Conservation (phyloP, 2,888 invertebrate genomes). For the Eupithecia tripunctaria region DNA sequence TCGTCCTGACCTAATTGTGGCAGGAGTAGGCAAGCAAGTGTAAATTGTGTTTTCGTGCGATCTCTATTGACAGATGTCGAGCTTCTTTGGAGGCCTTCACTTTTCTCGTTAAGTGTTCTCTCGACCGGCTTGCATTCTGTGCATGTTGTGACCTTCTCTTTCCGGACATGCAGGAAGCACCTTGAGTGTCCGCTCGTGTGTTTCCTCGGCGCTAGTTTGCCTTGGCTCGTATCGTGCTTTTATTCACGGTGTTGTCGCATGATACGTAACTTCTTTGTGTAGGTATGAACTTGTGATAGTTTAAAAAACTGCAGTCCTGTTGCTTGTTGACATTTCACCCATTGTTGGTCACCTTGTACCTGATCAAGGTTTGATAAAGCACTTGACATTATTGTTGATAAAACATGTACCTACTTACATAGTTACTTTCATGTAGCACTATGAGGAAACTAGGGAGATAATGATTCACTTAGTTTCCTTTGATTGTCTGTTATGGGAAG, state of each 20-base stretch:
- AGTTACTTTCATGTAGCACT: slow-evolving; percentile 62
- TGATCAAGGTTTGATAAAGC: slow-evolving; percentile 71
- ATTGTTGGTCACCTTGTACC: slow-evolving; percentile 79
- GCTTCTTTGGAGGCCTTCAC: slow-evolving; percentile 70
- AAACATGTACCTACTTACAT: slow-evolving; percentile 51
- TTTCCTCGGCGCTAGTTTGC: slow-evolving; percentile 78
- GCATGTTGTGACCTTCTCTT: slow-evolving; percentile 81
- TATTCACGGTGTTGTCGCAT: slow-evolving; percentile 67
- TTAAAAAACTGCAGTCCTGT: slow-evolving; percentile 57
- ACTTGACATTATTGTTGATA: slow-evolving; percentile 77
- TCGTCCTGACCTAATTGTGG: slow-evolving; percentile 73
- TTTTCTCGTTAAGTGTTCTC: slow-evolving; percentile 65
- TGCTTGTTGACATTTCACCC: slow-evolving; percentile 79
- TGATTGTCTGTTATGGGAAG: slow-evolving; percentile 51
- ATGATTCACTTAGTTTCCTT: slow-evolving; percentile 51
- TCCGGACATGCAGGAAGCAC: slow-evolving; percentile 84
- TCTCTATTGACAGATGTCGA: slow-evolving; percentile 71
- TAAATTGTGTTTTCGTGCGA: slow-evolving; percentile 58
- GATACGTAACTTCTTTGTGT: slow-evolving; percentile 68
- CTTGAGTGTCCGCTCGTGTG: slow-evolving; percentile 79
- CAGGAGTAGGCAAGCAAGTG: slow-evolving; percentile 69
- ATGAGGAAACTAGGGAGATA: slow-evolving; percentile 59
- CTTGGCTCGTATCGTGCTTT: slow-evolving; percentile 77
- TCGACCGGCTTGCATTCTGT: slow-evolving; percentile 72
- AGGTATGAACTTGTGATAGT: slow-evolving; percentile 55